Conservation (phyloP, 2,113 vertebrate genomes). For the Stomatorhinus ivindoensis region DNA sequence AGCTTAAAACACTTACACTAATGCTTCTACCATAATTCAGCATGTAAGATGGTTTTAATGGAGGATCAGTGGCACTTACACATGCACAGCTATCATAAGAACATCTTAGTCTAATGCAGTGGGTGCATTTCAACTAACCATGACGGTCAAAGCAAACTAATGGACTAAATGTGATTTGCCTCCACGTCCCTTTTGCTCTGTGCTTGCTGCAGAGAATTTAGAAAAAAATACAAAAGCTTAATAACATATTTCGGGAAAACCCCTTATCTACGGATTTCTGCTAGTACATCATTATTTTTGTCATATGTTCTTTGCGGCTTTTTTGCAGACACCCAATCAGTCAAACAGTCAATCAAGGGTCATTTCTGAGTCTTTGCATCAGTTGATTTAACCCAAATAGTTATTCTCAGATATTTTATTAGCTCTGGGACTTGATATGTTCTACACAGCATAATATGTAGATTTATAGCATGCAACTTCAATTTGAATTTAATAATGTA, state of each 20-base stretch:
- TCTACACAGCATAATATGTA: neutral
- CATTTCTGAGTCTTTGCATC: neutral
- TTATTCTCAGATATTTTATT: neutral
- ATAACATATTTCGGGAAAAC: neutral
- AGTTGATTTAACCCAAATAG: neutral
- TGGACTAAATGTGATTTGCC: neutral
- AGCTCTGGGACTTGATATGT: neutral
- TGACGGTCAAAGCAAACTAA: neutral
- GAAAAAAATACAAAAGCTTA: neutral
- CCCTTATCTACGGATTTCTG: neutral
- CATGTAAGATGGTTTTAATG: neutral
- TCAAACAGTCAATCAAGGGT: too few relatives aligned
- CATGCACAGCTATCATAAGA: neutral
- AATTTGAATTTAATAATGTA: neutral
- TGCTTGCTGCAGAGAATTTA: neutral
- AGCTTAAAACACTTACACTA: neutral
- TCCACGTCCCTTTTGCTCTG: neutral
- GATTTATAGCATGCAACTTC: neutral
- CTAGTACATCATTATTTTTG: neutral
- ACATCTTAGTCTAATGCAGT: neutral
- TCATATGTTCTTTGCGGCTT: neutral
- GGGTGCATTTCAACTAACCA: neutral
- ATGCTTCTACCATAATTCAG: neutral
- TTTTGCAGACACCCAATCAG: neutral
- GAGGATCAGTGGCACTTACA: neutral